phyloP scores from a whole-genome alignment of 2,797 vertebrate genomes.

The Scolopax rusticola region DNA sequence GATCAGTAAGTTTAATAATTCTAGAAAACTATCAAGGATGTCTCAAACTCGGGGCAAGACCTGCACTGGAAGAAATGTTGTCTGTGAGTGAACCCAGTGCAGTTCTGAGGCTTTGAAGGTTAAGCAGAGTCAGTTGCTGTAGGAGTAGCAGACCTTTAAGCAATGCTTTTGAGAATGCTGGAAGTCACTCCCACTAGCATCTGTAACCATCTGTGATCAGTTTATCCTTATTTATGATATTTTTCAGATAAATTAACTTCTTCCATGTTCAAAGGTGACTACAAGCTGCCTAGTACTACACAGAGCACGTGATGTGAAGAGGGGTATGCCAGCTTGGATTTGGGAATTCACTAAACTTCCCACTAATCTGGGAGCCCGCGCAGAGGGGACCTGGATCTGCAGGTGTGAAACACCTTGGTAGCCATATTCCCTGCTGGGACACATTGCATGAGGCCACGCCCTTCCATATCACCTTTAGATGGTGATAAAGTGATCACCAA shows the following conservation, averaged over 20 bases:
- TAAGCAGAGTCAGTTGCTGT: background rate
- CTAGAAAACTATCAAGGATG: background rate
- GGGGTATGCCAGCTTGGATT: background rate
- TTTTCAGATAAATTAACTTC: background rate
- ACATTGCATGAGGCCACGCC: too few relatives aligned
- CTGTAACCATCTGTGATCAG: background rate
- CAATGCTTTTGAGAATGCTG: background rate
- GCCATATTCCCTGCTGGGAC: background rate
- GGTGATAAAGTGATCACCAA: background rate
- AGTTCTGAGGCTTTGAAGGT: background rate
- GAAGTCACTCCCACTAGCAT: background rate
- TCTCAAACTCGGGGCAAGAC: background rate
- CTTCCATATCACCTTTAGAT: background rate
- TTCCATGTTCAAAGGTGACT: background rate
- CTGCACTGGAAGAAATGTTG: background rate
- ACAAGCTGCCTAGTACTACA: background rate
- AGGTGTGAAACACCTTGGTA: background rate
- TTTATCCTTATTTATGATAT: background rate
- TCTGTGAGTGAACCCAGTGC: background rate
- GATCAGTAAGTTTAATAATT: background rate
- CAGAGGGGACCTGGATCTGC: background rate
- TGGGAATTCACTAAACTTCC: background rate
- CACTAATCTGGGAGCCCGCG: background rate
- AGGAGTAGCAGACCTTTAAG: background rate
- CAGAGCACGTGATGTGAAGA: background rate